A percentile compares a stretch with the other conserved stretches of the same genome.
phyloP scores from a whole-genome alignment of 1,140 invertebrate genomes.

The Holcopasites calliopsidis region DNA sequence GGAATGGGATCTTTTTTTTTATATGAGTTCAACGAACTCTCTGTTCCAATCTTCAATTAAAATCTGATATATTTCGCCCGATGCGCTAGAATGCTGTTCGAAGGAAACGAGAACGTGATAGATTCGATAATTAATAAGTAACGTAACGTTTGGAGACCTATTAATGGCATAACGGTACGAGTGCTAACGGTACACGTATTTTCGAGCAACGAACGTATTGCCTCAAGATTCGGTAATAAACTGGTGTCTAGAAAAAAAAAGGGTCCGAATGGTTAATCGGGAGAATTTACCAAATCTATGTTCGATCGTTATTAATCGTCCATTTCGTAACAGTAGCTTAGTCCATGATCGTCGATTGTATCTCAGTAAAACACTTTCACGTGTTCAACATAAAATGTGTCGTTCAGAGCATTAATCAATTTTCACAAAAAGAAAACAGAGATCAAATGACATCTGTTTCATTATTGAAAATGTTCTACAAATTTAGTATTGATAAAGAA shows the following conservation, averaged over 20 bases:
- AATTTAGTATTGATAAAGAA: too few relatives aligned
- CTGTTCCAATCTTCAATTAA: not conserved
- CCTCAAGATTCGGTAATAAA: not conserved
- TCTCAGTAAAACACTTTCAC: conserved; percentile 25
- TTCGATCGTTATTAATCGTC: conserved; percentile 43
- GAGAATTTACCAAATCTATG: too few relatives aligned
- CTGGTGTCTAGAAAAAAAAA: not conserved
- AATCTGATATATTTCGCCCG: not conserved
- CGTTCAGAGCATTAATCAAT: too few relatives aligned
- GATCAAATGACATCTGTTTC: too few relatives aligned
- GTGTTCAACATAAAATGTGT: not conserved
- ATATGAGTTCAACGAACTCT: not conserved
- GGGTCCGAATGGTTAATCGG: too few relatives aligned
- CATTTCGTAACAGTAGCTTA: conserved; percentile 34
- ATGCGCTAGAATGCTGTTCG: too few relatives aligned
- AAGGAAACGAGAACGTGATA: not conserved
- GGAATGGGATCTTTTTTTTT: not conserved
- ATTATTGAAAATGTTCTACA: too few relatives aligned
- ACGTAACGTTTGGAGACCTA: not conserved
- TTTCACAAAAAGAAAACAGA: too few relatives aligned
- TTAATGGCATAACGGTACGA: not conserved
- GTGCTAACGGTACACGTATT: too few relatives aligned
- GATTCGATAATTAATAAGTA: not conserved
- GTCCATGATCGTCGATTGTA: conserved; percentile 42
- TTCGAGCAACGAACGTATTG: not conserved